Conservation (phyloP, 2,113 vertebrate genomes). For the Mobula hypostoma region DNA sequence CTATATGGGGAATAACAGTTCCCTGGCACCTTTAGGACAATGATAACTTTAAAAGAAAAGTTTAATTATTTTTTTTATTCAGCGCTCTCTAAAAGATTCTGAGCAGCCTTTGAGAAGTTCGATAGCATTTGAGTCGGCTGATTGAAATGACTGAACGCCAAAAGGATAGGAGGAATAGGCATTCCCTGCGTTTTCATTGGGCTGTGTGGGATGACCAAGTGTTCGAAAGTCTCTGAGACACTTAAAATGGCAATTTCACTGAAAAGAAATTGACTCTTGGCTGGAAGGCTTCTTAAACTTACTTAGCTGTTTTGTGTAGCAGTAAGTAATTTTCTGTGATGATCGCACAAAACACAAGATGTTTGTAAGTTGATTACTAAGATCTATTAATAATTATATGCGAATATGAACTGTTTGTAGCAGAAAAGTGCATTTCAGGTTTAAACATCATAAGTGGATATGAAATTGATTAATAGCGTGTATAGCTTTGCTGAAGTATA, state of each 20-base stretch:
- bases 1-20: background rate
- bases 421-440: background rate
- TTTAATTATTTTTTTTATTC: background rate
- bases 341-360: background rate
- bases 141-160: slow-evolving; percentile 12
- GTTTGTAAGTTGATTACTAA: background rate
- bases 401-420: background rate
- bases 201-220: slow-evolving; percentile 27
- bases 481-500: background rate
- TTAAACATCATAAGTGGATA: background rate
- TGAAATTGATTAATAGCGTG: background rate
- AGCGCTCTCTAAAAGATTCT: background rate
- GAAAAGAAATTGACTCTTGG: background rate
- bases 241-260: background rate
- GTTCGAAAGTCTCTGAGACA: slow-evolving; percentile 1
- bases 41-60: background rate
- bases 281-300: background rate
- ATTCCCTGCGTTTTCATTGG: slow-evolving; percentile 30
- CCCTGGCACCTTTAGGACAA: background rate
- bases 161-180: slow-evolving; percentile 28
- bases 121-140: background rate
- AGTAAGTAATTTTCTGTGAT: background rate
- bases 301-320: background rate
- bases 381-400: background rate
- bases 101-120: background rate